Evolutionary conservation across 2,797 vertebrate genomes (phyloP).

Genomic region (Pantherophis alleghaniensis): DNA sequence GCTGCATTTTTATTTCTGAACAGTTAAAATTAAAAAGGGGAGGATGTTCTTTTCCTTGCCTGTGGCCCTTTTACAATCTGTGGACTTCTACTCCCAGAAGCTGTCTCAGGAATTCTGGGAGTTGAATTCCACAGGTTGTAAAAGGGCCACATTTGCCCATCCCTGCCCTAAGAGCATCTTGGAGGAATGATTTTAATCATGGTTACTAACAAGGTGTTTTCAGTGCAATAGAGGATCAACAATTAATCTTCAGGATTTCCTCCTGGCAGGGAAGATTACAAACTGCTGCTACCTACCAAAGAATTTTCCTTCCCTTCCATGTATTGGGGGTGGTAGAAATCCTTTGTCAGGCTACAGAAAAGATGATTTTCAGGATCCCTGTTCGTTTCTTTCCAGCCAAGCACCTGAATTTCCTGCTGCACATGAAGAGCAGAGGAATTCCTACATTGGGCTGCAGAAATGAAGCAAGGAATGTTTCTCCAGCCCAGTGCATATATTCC

Average conservation of each 20-base stretch:
- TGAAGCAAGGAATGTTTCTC: background rate
- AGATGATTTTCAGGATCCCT: background rate
- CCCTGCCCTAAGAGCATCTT: background rate
- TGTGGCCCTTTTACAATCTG: too few species aligned
- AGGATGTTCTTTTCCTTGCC: background rate
- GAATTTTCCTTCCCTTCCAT: background rate
- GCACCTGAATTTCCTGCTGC: background rate
- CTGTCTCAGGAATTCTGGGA: too few species aligned
- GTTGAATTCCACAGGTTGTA: too few species aligned
- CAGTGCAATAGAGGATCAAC: background rate
- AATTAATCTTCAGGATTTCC: background rate
- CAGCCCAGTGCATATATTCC: background rate
- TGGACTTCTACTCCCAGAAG: too few species aligned
- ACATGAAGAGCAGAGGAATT: background rate
- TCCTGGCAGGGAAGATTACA: background rate
- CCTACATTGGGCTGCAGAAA: background rate
- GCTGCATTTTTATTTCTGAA: background rate
- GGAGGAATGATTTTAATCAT: background rate
- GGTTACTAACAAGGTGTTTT: background rate
- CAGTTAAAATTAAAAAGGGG: background rate
- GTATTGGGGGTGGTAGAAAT: background rate
- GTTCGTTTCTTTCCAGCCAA: background rate
- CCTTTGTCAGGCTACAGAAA: background rate
- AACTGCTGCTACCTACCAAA: background rate
- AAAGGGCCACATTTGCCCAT: background rate